These are phyloP conservation scores for Rhinoderma darwinii DNA, from an alignment of 2,113 vertebrate species.

Conservation along the genomic window DNA sequence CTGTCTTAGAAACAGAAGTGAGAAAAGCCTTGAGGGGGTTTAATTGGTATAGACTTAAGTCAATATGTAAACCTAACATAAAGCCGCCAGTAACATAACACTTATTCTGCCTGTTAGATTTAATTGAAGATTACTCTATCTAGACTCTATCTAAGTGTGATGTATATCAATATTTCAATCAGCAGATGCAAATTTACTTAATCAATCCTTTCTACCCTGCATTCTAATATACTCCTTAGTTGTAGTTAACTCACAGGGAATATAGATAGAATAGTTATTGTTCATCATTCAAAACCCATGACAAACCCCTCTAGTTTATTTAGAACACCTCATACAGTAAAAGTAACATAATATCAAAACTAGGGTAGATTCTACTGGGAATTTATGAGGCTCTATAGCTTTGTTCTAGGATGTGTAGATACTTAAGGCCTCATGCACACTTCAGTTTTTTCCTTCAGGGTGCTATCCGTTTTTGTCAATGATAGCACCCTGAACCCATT, in stretches of 20 bases:
- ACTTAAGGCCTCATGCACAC: no score
- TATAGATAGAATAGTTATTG: background rate
- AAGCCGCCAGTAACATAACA: background rate
- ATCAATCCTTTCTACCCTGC: background rate
- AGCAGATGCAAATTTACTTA: slow-evolving; percentile 15
- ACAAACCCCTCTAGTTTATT: background rate
- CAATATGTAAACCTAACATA: slow-evolving; percentile 16
- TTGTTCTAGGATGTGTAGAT: no score
- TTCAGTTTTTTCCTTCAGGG: no score
- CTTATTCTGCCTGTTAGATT: background rate
- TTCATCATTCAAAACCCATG: background rate
- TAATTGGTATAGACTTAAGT: slow-evolving; percentile 9
- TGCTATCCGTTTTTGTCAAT: no score
- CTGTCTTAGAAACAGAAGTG: background rate
- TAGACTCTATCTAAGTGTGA: no score
- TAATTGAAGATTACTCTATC: slow-evolving; percentile 22
- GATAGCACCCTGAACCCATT: no score
- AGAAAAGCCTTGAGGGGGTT: background rate
- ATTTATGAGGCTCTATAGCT: no score
- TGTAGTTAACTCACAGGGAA: background rate
- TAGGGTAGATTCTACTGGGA: no score
- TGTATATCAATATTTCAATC: slow-evolving; percentile 15
- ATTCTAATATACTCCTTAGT: background rate
- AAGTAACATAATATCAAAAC: no score
- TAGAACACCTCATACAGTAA: no score